These are phyloP conservation scores for Branchipolynoe longqiensis DNA, from an alignment of 2,888 invertebrate genomes.

Conservation along the genomic window DNA sequence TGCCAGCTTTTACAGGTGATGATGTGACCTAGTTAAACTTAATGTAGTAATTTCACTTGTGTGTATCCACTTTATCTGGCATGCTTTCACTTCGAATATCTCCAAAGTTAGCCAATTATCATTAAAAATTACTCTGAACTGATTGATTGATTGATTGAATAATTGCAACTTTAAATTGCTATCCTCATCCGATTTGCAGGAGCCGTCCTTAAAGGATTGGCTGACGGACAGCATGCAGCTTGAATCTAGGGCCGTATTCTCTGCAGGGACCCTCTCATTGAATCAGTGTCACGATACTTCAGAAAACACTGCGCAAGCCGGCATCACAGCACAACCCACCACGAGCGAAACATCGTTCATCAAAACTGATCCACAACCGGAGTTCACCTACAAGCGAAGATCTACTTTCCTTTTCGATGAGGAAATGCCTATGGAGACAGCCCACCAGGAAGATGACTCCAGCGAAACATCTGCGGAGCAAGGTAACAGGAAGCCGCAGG, in stretches of 20 bases:
- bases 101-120: no score
- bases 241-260: conserved; percentile 8
- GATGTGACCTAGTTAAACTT: no score
- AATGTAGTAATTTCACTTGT: no score
- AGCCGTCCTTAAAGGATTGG: conserved; percentile 13
- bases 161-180: no score
- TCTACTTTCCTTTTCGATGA: conserved; percentile 22
- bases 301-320: background rate
- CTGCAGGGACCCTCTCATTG: background rate
- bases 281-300: background rate
- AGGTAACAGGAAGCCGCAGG: no score
- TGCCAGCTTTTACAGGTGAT: no score
- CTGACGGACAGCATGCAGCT: conserved; percentile 39
- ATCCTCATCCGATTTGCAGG: no score
- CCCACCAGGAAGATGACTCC: background rate
- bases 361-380: background rate
- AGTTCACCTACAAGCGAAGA: background rate
- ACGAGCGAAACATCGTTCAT: conserved; percentile 4
- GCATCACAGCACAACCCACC: background rate
- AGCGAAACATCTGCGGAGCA: background rate
- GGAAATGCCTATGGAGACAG: background rate
- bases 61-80: no score
- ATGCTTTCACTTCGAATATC: no score
- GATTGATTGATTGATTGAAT: no score
- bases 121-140: no score